These are phyloP conservation scores for Crotalus tigris DNA, from an alignment of 2,113 vertebrate genomes.

Conservation along the genomic window DNA sequence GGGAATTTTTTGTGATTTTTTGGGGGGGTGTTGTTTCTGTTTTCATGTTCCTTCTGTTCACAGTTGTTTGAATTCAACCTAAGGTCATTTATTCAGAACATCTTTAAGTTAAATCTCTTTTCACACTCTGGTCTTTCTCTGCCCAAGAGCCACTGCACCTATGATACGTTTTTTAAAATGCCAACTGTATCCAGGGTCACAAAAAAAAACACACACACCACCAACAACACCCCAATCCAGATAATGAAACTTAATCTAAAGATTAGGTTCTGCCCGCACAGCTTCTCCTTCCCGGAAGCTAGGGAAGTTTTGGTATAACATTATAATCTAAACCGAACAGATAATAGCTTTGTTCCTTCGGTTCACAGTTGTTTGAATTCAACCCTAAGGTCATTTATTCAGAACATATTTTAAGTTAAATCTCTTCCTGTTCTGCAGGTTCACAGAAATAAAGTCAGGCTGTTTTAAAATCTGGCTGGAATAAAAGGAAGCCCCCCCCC, in stretches of 20 bases:
- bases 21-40: too few relatives aligned
- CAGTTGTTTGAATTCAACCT: constrained; percentile 5
- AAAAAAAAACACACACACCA: not conserved
- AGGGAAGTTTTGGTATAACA: not conserved
- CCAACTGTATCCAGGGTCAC: not conserved
- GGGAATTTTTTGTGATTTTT: too few relatives aligned
- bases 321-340: not conserved
- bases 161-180: not conserved
- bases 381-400: not conserved
- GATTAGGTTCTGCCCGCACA: too few relatives aligned
- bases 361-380: not conserved
- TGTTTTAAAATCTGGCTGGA: constrained; percentile 84
- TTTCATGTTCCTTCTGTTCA: too few relatives aligned
- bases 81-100: not conserved
- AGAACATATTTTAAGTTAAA: constrained; percentile 44
- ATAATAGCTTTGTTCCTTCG: not conserved
- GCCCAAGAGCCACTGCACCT: not conserved
- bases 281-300: not conserved
- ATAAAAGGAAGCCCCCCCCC: constrained; percentile 57
- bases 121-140: not conserved
- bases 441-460: constrained; percentile 86
- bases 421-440: constrained; percentile 75
- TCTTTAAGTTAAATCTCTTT: not conserved
- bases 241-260: not conserved
- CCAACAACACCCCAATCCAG: not conserved